Conservation (phyloP, 2,113 vertebrate species). For the Trachemys scripta region DNA sequence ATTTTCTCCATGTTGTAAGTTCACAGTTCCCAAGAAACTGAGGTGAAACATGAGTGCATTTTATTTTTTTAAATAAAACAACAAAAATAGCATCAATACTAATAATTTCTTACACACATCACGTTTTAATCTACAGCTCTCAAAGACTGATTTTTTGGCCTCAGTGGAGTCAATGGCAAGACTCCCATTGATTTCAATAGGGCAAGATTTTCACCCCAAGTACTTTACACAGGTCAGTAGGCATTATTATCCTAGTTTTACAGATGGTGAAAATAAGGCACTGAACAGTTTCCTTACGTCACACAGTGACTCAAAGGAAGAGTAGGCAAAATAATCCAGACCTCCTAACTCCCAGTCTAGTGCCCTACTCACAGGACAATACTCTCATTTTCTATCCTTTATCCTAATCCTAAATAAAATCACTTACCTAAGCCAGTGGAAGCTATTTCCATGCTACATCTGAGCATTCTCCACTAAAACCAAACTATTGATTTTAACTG, state of each 20-base stretch:
- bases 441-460: neutral
- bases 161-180: neutral
- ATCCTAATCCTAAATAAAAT: neutral
- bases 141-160: neutral
- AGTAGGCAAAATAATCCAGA: neutral
- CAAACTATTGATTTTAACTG: neutral
- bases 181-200: neutral
- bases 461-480: neutral
- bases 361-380: neutral
- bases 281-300: neutral
- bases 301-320: neutral
- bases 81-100: neutral
- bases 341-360: neutral
- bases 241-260: neutral
- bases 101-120: constrained; percentile 29
- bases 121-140: constrained; percentile 13
- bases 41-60: neutral
- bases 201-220: neutral
- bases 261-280: neutral
- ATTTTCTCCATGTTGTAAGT: neutral
- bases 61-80: constrained; percentile 30
- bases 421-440: neutral
- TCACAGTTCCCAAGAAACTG: neutral
- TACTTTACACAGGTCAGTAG: neutral
- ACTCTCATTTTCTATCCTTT: neutral